Evolutionary conservation across 1,140 invertebrate species (phyloP).

Genomic region (Paralvinella palmiformis): DNA sequence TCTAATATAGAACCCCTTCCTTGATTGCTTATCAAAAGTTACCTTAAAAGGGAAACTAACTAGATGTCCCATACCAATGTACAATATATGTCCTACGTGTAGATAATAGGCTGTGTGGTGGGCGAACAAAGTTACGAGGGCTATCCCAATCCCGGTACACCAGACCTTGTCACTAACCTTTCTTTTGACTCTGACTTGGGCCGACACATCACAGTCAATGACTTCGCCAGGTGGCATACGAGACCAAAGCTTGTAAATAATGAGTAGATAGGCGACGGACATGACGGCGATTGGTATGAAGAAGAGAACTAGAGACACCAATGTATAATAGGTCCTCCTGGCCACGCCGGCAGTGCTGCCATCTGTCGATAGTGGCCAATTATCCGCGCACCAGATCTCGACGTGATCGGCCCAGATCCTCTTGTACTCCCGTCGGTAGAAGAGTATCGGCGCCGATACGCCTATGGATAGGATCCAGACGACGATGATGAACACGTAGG

Average conservation of each 20-base stretch:
- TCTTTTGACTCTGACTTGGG: constrained; percentile 8
- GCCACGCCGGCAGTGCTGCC: not conserved
- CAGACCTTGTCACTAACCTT: not conserved
- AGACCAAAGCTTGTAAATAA: constrained; percentile 38
- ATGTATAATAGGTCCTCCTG: constrained; percentile 45
- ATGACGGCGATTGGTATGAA: constrained; percentile 53
- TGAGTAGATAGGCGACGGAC: constrained; percentile 50
- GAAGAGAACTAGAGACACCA: constrained; percentile 51
- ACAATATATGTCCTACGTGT: no score
- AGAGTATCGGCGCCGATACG: constrained; percentile 46
- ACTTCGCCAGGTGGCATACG: not conserved
- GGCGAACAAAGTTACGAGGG: no score
- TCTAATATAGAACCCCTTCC: not conserved
- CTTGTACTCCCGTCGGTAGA: constrained; percentile 27
- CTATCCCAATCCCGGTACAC: not conserved
- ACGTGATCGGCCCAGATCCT: constrained; percentile 39
- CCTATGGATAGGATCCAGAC: constrained; percentile 51
- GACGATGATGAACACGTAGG: constrained; percentile 45
- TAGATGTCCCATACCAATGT: no score
- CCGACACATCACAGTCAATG: not conserved
- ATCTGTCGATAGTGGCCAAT: constrained; percentile 27
- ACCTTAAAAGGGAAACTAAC: not conserved
- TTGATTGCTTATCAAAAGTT: not conserved
- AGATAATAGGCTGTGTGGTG: no score
- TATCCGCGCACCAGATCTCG: constrained; percentile 46